These are phyloP conservation scores for Potamarius usumacintae DNA, from an alignment of 2,113 vertebrate genomes.

Conservation along the genomic window DNA sequence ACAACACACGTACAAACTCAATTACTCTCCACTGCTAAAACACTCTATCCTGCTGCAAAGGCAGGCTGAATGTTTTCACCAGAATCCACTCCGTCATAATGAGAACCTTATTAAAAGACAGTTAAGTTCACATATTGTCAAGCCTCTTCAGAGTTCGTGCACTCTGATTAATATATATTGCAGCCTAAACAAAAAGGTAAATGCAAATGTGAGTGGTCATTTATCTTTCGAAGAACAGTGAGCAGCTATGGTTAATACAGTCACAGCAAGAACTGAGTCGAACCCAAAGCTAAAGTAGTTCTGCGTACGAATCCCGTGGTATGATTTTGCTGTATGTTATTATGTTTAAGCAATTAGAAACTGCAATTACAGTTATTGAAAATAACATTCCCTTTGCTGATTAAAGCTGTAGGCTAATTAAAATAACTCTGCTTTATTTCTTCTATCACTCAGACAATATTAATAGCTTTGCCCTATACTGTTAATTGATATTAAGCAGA, in stretches of 20 bases:
- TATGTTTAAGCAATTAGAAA: neutral
- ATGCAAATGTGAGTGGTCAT: conserved; percentile 16
- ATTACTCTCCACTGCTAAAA: conserved; percentile 54
- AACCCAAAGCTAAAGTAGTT: neutral
- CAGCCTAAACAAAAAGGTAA: conserved; percentile 32
- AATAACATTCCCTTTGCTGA: conserved; percentile 32
- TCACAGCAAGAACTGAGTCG: neutral
- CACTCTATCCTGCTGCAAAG: conserved; percentile 41
- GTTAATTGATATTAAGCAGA: conserved; percentile 14
- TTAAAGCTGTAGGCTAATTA: conserved; percentile 34
- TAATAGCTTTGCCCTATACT: conserved; percentile 37
- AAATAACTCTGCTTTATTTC: conserved; percentile 15
- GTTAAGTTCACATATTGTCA: conserved; percentile 30
- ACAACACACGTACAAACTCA: conserved; percentile 51
- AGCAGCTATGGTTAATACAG: neutral
- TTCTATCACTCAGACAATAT: neutral
- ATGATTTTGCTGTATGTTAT: conserved; percentile 3
- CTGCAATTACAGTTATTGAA: conserved; percentile 20
- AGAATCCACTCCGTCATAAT: conserved; percentile 32
- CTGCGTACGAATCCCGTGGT: neutral
- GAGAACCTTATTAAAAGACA: conserved; percentile 44
- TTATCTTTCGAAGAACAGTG: conserved; percentile 19
- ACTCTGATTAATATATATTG: conserved; percentile 5
- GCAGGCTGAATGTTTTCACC: conserved; percentile 18
- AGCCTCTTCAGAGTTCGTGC: neutral